Conservation (phyloP, 2,113 vertebrate genomes). For the Elanoides forficatus region DNA sequence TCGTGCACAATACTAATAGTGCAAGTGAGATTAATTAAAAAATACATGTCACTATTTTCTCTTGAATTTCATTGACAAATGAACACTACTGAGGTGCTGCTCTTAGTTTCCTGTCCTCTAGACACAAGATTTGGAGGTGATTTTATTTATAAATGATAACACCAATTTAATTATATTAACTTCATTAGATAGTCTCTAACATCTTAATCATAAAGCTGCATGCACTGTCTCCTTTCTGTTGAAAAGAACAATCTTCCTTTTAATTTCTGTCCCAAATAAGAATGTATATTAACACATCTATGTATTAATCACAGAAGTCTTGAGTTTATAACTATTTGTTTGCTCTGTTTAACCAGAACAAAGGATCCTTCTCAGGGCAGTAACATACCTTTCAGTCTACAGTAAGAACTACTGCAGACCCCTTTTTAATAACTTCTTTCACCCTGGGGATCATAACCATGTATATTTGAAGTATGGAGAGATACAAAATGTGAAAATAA, state of each 20-base stretch:
- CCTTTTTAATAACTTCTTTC: neutral
- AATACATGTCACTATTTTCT: neutral
- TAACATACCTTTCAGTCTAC: neutral
- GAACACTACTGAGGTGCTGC: neutral
- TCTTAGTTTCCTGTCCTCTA: neutral
- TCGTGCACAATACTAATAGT: rapidly evolving
- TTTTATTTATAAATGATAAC: neutral
- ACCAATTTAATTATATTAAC: neutral
- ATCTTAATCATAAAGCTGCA: neutral
- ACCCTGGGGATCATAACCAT: neutral
- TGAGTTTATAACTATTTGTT: neutral
- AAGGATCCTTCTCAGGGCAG: neutral
- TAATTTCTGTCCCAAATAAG: neutral
- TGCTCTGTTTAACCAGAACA: neutral
- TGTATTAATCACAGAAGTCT: neutral
- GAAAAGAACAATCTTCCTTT: neutral
- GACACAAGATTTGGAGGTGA: neutral
- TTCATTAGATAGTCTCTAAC: neutral
- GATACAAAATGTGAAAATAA: neutral
- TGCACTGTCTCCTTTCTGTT: neutral
- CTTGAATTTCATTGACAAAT: neutral
- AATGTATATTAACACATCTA: neutral
- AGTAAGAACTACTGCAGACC: neutral
- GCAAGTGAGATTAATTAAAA: neutral
- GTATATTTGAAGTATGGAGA: neutral